A percentile compares a stretch with the other conserved stretches of the same genome.
Conservation (phyloP, 2,797 vertebrate genomes). For the Chelon labrosus region DNA sequence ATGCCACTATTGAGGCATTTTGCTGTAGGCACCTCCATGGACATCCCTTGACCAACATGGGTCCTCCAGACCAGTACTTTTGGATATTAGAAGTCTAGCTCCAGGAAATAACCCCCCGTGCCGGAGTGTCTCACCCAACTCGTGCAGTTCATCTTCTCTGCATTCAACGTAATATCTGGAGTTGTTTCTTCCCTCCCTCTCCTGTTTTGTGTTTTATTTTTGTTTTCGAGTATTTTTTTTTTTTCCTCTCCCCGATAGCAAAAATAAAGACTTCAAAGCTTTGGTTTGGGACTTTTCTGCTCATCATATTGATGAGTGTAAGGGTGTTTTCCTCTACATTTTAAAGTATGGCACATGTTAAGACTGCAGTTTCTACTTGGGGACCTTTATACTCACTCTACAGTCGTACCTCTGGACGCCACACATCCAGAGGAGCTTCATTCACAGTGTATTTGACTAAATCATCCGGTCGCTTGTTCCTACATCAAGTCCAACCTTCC, state of each 20-base stretch:
- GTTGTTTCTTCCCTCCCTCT: conserved; percentile 84
- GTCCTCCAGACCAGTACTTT: conserved; percentile 87
- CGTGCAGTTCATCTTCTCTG: conserved; percentile 89
- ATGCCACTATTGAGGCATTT: conserved; percentile 87
- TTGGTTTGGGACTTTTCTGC: conserved; percentile 95
- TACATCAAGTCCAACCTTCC: conserved; percentile 56
- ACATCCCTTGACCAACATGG: conserved; percentile 85
- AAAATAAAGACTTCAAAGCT: conserved; percentile 92
- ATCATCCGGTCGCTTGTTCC: conserved; percentile 70
- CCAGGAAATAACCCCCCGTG: conserved; percentile 84
- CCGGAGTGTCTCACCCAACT: conserved; percentile 87
- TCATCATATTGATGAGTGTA: conserved; percentile 99
- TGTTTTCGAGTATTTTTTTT: conserved; percentile 80
- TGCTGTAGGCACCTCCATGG: conserved; percentile 85
- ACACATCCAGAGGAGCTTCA: conserved; percentile 78
- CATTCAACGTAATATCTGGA: conserved; percentile 88
- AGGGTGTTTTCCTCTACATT: conserved; percentile 90
- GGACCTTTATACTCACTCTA: conserved; percentile 89
- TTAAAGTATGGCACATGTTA: conserved; percentile 93
- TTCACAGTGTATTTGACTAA: conserved; percentile 73
- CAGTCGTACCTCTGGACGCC: conserved; percentile 73
- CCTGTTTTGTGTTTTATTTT: conserved; percentile 84
- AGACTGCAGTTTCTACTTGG: conserved; percentile 92
- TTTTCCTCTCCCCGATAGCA: conserved; percentile 82
- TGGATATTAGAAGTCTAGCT: conserved; percentile 89